Percentiles rank a stretch among this genome's conserved stretches.
Conservation (phyloP, 2,888 invertebrate genomes). For the Conistra vaccinii region DNA sequence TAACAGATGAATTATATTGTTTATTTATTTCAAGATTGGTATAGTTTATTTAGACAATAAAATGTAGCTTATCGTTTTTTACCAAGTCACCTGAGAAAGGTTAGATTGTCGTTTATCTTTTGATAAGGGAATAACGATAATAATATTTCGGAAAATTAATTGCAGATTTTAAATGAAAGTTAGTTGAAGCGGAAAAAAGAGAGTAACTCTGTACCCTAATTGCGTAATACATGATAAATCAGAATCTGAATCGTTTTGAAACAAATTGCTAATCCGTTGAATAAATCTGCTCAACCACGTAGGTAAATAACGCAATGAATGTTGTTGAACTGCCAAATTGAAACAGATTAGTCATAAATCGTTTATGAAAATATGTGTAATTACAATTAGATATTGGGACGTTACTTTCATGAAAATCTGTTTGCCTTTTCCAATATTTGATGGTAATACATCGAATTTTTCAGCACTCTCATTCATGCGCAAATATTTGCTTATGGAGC, state of each 20-base stretch:
- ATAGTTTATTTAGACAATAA: not conserved
- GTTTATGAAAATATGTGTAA: too few relatives aligned
- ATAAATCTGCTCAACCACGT: too few relatives aligned
- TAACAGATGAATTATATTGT: conserved; percentile 21
- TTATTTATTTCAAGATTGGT: conserved; percentile 24
- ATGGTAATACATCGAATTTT: not conserved
- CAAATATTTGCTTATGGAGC: conserved; percentile 11
- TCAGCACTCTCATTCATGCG: conserved; percentile 14
- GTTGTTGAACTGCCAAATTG: too few relatives aligned
- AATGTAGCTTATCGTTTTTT: conserved; percentile 1
- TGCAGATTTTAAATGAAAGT: not conserved
- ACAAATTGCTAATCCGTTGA: too few relatives aligned
- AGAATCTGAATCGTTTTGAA: too few relatives aligned
- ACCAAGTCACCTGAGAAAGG: not conserved
- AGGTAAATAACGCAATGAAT: too few relatives aligned
- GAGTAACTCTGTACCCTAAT: too few relatives aligned
- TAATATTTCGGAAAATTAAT: not conserved
- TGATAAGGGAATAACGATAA: not conserved
- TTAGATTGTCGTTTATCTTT: conserved; percentile 1
- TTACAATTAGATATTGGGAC: too few relatives aligned
- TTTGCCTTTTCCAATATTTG: not conserved
- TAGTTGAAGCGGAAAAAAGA: not conserved
- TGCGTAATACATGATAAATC: too few relatives aligned
- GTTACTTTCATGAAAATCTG: not conserved
- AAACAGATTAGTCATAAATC: too few relatives aligned